Evolutionary conservation across 2,888 invertebrate species (phyloP), one percentile per base, ranked within the genome.

Genomic region (Thelaira solivaga): DNA sequence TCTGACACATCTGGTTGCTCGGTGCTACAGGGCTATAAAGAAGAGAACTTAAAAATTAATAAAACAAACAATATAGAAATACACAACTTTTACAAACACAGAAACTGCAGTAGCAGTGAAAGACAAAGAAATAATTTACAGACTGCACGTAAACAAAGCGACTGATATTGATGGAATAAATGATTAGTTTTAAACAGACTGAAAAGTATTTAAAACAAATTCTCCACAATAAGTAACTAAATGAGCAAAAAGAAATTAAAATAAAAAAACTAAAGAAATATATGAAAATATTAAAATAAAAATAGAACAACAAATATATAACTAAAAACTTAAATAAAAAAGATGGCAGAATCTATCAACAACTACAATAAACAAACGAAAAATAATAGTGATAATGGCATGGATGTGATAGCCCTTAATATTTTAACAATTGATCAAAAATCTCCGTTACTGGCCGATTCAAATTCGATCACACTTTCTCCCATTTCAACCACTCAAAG

Each of bases 321-420:
- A 49, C 31, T 45, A 5, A 45, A 16, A 36, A 5, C 0, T 0
- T 22, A 43, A n/a, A n/a, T n/a, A n/a, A n/a, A n/a, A n/a, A n/a
- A 43, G 53, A 75, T 79, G 69, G 65, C 75, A 11, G 67, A 72
- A 22, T 5, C 41, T 26, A 41, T 4, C 36, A 41, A 8, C 1
- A 16, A 22, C 20, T 18, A 11, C 41, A 41, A 51, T 39, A 31
- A 13, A 8, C 5, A 34, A 18, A 18, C 24, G n/a, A 51, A 69
- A 18, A 11, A 22, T 61, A 62, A 39, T n/a, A 51, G 29, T 55
- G 45, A 64, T 45, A 64, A 71, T 31, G 51, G 53, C 26, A 62
- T 24, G 43, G 59, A 61, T 49, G 68, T 69, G 24, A 78, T 78
- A 64, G 69, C 78, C 2, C 68, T 74, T 3, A 71, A 71, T 3